Evolutionary conservation across 2,888 invertebrate species (phyloP), one percentile per base, ranked within the genome.

Genomic region (Drosophila formosana): DNA sequence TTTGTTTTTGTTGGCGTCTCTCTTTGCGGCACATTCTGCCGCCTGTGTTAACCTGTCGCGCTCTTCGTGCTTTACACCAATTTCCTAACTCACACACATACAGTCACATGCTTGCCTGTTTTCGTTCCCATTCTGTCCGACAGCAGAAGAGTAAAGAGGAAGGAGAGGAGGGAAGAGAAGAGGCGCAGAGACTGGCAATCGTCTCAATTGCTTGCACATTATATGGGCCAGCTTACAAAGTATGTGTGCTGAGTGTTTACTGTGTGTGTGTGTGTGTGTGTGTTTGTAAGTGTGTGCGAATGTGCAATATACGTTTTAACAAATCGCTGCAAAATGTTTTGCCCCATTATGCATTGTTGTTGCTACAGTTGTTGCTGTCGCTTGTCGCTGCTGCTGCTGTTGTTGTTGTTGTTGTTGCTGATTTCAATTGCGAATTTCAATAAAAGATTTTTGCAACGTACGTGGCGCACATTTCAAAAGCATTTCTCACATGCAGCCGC

Each of bases 391-490:
- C 41, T 37, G 52, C 43, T 51, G 57, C 52, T 68, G 60, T 60
- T 66, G 43, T 55, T 69, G 69, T 39, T 64, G 57, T 60, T 74
- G 61, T 49, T 78, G 55, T 56, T 75, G 66, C 63, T 70, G 63
- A 64, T 78, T 85, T 85, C 85, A 80, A 80, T 78, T 80, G 76
- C 70, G 66, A 60, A 71, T 80, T 78, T 78, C 79, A 82, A 82
- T 75, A 78, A 80, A 84, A 78, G 75, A 73, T 87, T 84, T 84
- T 67, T 72, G 85, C 85, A 82, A 62, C 65, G 85, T 81, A 82
- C 82, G 86, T 83, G 88, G 82, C 82, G 86, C 80, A 82, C 66
- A 83, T 88, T 69, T 83, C 80, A 83, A 85, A 85, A 82, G 85
- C 85, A 87, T 83, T 87, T 80, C 75, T 74, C 81, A 72, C 80